Evolutionary conservation across 1,140 invertebrate species (phyloP), one percentile per base, ranked within the genome.

Genomic region (Ooceraea biroi): DNA sequence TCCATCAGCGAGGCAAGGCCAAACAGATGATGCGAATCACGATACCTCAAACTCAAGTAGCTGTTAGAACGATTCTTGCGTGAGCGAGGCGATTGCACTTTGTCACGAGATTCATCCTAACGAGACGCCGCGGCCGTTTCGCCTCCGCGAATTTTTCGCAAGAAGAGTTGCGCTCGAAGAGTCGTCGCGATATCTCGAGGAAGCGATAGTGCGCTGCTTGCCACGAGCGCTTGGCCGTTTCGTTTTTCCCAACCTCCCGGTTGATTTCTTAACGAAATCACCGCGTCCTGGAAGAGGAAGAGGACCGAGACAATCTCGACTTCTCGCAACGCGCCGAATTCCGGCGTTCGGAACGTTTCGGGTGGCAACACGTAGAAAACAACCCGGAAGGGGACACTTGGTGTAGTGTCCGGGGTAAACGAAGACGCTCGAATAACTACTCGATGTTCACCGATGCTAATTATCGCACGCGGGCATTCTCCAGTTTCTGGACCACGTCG

Each of bases 191-290:
- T 48, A 30, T 76, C 57, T 48, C 25, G 57, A 30, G 44, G 41
- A 74, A 50, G 61, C 11, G 12, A 76, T 55, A 27, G n/a, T 27
- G 71, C 14, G 36, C 48, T 41, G 30, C 61, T 66, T 60, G 10
- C 8, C 1, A 27, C 30, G 19, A 74, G 36, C 44, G 3, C 8
- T 44, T 19, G 25, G 0, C 52, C 30, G 17, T n/a, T 10, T 50
- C 27, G 58, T 36, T 14, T 36, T 36, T 27, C 22, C 22, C 12
- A 68, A 19, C 46, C 8, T 30, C 36, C 30, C 19, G 8, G 27
- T 36, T n/a, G 36, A 36, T 36, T 36, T 7, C 14, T 68, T 25
- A 10, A 17, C 4, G 12, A 25, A 22, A 55, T 30, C 17, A 7
- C 1, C 14, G 1, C 12, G n/a, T 41, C 27, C n/a, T 14, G 12